Percentiles rank a stretch among this genome's conserved stretches.
Conservation (phyloP, 2,113 vertebrate species). For the Neomonachus schauinslandi region DNA sequence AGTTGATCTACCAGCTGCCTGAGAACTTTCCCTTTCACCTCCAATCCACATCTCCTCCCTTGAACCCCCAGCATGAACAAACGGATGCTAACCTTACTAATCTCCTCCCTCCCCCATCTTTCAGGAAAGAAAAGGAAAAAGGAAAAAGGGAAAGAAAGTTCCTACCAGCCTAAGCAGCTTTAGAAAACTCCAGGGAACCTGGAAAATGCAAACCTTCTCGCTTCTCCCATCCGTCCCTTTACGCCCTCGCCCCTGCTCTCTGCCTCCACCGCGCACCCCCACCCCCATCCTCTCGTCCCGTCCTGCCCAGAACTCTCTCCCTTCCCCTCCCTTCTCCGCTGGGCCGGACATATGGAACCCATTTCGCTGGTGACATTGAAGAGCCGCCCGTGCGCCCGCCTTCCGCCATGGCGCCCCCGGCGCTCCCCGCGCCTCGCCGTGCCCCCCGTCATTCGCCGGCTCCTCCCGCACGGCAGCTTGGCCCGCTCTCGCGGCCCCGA, state of each 20-base stretch:
- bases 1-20: background rate
- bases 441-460: slow-evolving; percentile 80
- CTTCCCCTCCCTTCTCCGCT: slow-evolving; percentile 59
- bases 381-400: slow-evolving; percentile 85
- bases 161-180: slow-evolving; percentile 25
- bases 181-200: slow-evolving; percentile 27
- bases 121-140: slow-evolving; percentile 45
- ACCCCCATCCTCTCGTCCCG: background rate
- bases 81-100: background rate
- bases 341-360: slow-evolving; percentile 88
- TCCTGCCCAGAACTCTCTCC: slow-evolving; percentile 30
- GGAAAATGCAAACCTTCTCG: background rate
- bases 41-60: background rate
- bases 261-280: background rate
- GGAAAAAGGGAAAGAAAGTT: background rate
- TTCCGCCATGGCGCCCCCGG: slow-evolving; percentile 83
- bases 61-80: background rate
- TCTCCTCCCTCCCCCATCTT: slow-evolving; percentile 15
- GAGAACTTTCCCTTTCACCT: slow-evolving; percentile 56
- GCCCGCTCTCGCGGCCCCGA: slow-evolving; percentile 79
- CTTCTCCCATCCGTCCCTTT: background rate
- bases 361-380: slow-evolving; percentile 87
- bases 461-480: slow-evolving; percentile 75
- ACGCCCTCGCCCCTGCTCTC: background rate
- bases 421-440: slow-evolving; percentile 77